phyloP scores from a whole-genome alignment of 2,888 invertebrate species.

The Griposia aprilina region DNA sequence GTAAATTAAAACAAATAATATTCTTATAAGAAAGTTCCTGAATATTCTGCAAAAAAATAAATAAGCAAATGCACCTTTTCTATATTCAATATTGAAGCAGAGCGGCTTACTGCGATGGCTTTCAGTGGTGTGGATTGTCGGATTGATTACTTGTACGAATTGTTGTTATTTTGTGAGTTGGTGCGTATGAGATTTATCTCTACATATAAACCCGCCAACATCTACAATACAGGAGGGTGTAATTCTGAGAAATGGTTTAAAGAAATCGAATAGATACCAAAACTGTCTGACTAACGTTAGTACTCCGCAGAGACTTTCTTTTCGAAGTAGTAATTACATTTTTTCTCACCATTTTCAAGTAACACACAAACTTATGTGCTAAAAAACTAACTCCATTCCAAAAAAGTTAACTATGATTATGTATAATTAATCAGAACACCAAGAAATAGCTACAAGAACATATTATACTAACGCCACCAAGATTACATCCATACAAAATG shows the following conservation, averaged over 20 bases:
- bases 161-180: neutral
- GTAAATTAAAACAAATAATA: too few relatives aligned
- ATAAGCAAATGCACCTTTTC: too few relatives aligned
- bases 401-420: slow-evolving; percentile 47
- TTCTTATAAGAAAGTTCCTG: too few relatives aligned
- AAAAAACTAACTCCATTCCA: slow-evolving; percentile 27
- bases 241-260: neutral
- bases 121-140: neutral
- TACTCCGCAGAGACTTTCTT: slow-evolving; percentile 9
- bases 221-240: neutral
- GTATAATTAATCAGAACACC: slow-evolving; percentile 44
- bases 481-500: slow-evolving; percentile 55
- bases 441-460: slow-evolving; percentile 31
- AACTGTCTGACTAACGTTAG: slow-evolving; percentile 13
- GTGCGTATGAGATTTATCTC: neutral
- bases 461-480: slow-evolving; percentile 38
- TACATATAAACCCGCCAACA: neutral
- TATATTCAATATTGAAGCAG: neutral
- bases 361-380: slow-evolving; percentile 35
- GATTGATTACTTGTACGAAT: neutral
- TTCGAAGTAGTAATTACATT: slow-evolving; percentile 32
- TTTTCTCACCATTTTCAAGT: slow-evolving; percentile 28
- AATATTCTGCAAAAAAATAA: too few relatives aligned
- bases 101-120: neutral
- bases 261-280: slow-evolving; percentile 11